Conservation (phyloP, 1,140 invertebrate species). For the Pristionchus pacificus region DNA sequence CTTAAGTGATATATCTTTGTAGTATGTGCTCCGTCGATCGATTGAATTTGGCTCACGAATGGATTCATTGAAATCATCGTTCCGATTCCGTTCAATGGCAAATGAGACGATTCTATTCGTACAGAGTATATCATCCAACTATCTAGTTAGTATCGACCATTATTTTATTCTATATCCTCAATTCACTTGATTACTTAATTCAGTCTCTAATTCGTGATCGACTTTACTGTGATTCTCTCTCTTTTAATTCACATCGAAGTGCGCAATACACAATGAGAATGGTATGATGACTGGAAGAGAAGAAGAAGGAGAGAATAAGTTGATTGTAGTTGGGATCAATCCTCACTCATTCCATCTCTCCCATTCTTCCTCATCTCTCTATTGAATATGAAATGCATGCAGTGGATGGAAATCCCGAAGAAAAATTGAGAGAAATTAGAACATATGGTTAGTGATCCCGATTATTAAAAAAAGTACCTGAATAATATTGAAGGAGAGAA, state of each 20-base stretch:
- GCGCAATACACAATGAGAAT: constrained; percentile 44
- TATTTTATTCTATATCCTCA: background rate
- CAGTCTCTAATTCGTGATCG: constrained; percentile 52
- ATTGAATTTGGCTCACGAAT: no score
- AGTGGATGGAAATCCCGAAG: constrained; percentile 26
- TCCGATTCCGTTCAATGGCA: no score
- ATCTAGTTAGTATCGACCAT: no score
- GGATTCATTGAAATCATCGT: no score
- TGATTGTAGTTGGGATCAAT: background rate
- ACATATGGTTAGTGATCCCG: background rate
- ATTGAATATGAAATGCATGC: constrained; percentile 45
- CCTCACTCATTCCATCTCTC: constrained; percentile 43
- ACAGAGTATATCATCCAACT: no score
- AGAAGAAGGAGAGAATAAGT: background rate
- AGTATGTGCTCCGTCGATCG: background rate
- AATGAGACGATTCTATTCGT: no score
- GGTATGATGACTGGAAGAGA: background rate
- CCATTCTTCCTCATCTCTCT: constrained; percentile 49
- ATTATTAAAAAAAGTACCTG: background rate
- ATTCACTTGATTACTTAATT: constrained; percentile 17
- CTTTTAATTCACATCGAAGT: constrained; percentile 35
- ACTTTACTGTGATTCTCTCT: constrained; percentile 49
- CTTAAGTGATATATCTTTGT: constrained; percentile 9
- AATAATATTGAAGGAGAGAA: background rate
- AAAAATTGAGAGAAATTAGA: constrained; percentile 3